A percentile compares a stretch with the other conserved stretches of the same genome.
Conservation (phyloP, 2,113 vertebrate species). For the Nothocercus nigrocapillus region DNA sequence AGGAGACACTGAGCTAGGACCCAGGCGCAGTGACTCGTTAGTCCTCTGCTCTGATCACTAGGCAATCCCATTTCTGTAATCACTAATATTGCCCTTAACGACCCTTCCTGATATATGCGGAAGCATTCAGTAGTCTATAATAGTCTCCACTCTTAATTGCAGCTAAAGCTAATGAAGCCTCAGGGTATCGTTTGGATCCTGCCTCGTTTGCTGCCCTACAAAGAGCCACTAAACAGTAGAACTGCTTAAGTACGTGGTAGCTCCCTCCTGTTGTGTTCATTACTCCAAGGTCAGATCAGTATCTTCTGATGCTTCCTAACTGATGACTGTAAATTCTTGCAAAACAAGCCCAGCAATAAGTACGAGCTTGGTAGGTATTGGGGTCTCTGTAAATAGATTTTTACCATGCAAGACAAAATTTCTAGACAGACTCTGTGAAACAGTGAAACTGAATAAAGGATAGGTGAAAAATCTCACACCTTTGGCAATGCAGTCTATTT, state of each 20-base stretch:
- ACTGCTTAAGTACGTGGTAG: accelerated
- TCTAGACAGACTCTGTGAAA: not conserved
- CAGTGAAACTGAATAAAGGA: not conserved
- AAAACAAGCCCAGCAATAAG: not conserved
- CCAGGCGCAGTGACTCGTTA: not conserved
- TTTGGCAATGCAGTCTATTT: not conserved
- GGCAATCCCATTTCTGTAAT: not conserved
- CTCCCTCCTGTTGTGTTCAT: not conserved
- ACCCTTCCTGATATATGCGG: not conserved
- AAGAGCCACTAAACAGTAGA: not conserved
- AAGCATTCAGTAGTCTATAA: not conserved
- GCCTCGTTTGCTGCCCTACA: not conserved
- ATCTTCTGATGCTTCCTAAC: not conserved
- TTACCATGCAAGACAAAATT: not conserved
- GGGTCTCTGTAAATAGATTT: not conserved
- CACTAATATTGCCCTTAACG: not conserved
- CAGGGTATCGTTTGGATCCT: not conserved
- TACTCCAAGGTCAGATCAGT: not conserved
- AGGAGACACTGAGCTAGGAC: not conserved
- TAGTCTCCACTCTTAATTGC: not conserved
- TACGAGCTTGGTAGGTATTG: not conserved
- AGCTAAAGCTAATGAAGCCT: accelerated
- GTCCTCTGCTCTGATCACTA: not conserved
- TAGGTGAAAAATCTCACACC: not conserved
- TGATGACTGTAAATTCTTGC: not conserved